Conservation (phyloP, 2,113 vertebrate genomes). For the Hypanus sabinus region DNA sequence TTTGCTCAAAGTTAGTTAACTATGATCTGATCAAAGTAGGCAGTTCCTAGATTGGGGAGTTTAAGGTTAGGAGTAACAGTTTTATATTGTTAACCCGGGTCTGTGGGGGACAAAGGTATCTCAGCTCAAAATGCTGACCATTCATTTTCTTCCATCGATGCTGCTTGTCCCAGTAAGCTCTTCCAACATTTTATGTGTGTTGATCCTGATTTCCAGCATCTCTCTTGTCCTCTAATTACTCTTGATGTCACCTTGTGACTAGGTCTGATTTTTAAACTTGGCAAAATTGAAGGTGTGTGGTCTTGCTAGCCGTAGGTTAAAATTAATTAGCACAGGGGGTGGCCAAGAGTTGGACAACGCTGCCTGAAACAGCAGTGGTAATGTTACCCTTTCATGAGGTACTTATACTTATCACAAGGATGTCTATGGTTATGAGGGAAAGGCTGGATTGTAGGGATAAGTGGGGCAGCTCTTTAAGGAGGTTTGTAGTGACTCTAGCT, state of each 20-base stretch:
- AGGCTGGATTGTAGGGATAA: neutral
- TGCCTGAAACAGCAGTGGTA: neutral
- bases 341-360: neutral
- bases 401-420: neutral
- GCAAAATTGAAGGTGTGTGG: no score
- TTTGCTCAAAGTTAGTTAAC: neutral
- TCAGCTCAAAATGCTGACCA: no score
- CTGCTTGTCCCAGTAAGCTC: no score
- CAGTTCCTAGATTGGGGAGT: neutral
- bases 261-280: no score
- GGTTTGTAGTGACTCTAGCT: neutral
- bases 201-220: no score
- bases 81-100: neutral
- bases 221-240: no score
- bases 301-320: neutral
- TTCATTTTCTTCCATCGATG: no score
- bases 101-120: no score
- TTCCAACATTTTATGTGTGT: no score
- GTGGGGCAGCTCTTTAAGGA: neutral
- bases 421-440: neutral
- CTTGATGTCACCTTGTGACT: no score
- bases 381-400: neutral
- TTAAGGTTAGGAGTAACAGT: neutral
- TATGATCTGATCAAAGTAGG: neutral
- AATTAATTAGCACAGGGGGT: neutral